phyloP scores from a whole-genome alignment of 2,113 vertebrate species.

The Sebastes schlegelii region DNA sequence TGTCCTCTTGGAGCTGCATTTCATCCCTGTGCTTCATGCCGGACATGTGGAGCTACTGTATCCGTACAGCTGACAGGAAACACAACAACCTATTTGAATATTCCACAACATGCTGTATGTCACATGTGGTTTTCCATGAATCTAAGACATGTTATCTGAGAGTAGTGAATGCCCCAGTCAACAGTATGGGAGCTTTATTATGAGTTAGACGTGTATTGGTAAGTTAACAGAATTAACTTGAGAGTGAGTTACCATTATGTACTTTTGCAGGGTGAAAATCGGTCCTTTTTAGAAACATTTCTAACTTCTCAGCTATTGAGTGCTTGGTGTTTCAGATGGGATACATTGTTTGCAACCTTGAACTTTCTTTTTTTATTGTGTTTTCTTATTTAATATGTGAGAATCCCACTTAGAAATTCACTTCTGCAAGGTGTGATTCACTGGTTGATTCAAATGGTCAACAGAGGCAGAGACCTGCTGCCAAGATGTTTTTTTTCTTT shows the following conservation, averaged over 20 bases:
- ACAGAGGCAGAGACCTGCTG: constrained; percentile 16
- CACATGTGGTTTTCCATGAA: constrained; percentile 9
- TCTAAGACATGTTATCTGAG: not conserved
- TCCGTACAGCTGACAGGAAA: constrained; percentile 2
- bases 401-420: not conserved
- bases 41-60: not conserved
- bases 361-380: not conserved
- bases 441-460: not conserved
- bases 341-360: not conserved
- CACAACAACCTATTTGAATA: not conserved
- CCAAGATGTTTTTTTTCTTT: constrained; percentile 9
- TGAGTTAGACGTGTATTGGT: not conserved
- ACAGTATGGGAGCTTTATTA: not conserved
- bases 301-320: not conserved
- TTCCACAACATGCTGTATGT: not conserved
- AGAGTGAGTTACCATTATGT: not conserved
- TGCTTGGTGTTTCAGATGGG: not conserved
- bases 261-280: not conserved
- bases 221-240: not conserved
- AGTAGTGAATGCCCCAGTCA: not conserved
- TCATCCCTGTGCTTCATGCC: not conserved
- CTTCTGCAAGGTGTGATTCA: not conserved
- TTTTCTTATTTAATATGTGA: not conserved
- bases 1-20: constrained; percentile 31
- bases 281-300: not conserved